Evolutionary conservation across 2,888 invertebrate genomes (phyloP), one percentile per base, ranked within the genome.

Genomic region (Orthonevra nobilis): DNA sequence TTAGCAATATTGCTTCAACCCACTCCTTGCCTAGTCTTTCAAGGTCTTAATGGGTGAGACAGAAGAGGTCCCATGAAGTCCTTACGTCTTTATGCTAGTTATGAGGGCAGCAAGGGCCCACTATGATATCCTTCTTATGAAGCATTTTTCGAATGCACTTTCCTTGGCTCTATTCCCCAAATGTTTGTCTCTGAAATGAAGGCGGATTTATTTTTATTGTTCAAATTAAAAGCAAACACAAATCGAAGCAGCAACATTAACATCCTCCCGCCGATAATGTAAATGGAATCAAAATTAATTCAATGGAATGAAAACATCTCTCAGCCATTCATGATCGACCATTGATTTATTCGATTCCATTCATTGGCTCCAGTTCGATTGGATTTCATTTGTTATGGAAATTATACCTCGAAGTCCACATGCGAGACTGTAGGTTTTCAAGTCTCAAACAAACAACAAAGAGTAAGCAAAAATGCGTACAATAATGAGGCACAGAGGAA

Each of bases 361-460:
- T 56, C 28, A 66, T 46, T 48, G 14, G 26, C 28, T 28, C 38
- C 56, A 2, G 32, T 58, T 68, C 68, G 32, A 68, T 58, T 68
- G 48, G 68, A 48, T 23, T 68, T 66, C 66, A 56, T 66, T 68
- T 68, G 68, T 68, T 68, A 68, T 68, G 68, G 68, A 68, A 68
- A 68, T 58, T 48, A 48, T 68, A 12, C 30, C 19, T 68, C 48
- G 40, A 54, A 19, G 20, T 38, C 38, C 20, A 6, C 9, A 23
- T 7, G 17, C 32, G 20, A 46, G 20, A 26, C 28, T 28, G 20
- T n/a, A 14, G 6, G 14, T 20, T 1, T 30, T 38, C n/a, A 14
- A 9, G 14, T 20, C 2, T 30, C 32, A 14, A 9, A 19, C 56
- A 58, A 48, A 68, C 48, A 68, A 58, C 48, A 38, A 6, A 48